Percentiles rank a stretch among this genome's conserved stretches.
Evolutionary conservation across 2,888 invertebrate species (phyloP).

Genomic region (Ferdinandea cuprea): DNA sequence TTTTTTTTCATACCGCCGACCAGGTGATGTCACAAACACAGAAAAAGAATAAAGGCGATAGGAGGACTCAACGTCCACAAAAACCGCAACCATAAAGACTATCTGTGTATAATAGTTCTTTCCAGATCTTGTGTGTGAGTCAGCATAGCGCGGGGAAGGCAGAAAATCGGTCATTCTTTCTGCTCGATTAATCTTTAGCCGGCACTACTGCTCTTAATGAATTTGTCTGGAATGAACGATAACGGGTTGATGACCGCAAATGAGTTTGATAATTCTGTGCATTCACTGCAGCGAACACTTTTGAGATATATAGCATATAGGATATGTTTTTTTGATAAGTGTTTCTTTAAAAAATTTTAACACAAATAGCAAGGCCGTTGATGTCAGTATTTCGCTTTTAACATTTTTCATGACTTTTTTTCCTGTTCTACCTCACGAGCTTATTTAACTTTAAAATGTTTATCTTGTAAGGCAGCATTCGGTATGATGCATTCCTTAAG

Average conservation of each 20-base stretch:
- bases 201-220: constrained; percentile 14
- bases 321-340: too few relatives aligned
- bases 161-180: constrained; percentile 43
- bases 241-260: constrained; percentile 51
- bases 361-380: too few relatives aligned
- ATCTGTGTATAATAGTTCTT: neutral
- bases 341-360: neutral
- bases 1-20: neutral
- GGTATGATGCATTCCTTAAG: too few relatives aligned
- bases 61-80: constrained; percentile 22
- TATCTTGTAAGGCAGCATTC: too few relatives aligned
- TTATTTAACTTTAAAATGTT: too few relatives aligned
- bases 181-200: constrained; percentile 39
- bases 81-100: neutral
- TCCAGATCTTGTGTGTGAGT: constrained; percentile 40
- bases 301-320: too few relatives aligned
- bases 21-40: constrained; percentile 40
- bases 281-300: neutral
- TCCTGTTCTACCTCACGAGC: too few relatives aligned
- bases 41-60: neutral
- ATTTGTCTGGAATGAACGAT: constrained; percentile 41
- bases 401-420: too few relatives aligned
- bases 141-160: constrained; percentile 6
- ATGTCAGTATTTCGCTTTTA: too few relatives aligned
- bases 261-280: constrained; percentile 41